phyloP scores from a whole-genome alignment of 2,113 vertebrate species.

The Gnathonemus longibarbis region DNA sequence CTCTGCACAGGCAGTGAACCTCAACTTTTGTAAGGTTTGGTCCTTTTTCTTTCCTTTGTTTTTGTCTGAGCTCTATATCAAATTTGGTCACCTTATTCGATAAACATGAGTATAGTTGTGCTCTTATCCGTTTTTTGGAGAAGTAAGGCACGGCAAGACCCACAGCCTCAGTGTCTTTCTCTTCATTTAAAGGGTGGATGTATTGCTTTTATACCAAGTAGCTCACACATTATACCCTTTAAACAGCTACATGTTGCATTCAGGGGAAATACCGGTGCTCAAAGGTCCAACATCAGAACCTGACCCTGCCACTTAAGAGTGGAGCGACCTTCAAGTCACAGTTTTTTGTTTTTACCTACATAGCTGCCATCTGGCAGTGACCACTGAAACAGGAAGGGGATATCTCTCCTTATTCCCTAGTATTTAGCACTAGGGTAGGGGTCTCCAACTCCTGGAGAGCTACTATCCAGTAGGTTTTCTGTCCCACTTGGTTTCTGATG shows the following conservation, averaged over 20 bases:
- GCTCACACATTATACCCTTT: background rate
- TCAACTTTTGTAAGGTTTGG: too few species aligned
- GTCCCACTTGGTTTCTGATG: too few species aligned
- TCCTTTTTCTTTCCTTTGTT: too few species aligned
- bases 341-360: background rate
- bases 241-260: background rate
- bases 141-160: background rate
- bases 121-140: too few species aligned
- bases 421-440: background rate
- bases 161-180: background rate
- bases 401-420: background rate
- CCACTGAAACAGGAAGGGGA: background rate
- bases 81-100: too few species aligned
- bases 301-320: background rate
- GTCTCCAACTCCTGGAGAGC: too few species aligned
- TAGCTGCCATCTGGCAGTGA: background rate
- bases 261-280: background rate
- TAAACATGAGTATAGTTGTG: too few species aligned
- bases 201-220: background rate
- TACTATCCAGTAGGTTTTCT: too few species aligned
- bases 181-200: background rate
- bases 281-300: background rate
- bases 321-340: background rate
- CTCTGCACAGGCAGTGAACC: too few species aligned
- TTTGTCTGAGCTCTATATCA: too few species aligned